A percentile compares a stretch with the other conserved stretches of the same genome.
Evolutionary conservation across 1,140 invertebrate genomes (phyloP).

Genomic region (Aphis gossypii): DNA sequence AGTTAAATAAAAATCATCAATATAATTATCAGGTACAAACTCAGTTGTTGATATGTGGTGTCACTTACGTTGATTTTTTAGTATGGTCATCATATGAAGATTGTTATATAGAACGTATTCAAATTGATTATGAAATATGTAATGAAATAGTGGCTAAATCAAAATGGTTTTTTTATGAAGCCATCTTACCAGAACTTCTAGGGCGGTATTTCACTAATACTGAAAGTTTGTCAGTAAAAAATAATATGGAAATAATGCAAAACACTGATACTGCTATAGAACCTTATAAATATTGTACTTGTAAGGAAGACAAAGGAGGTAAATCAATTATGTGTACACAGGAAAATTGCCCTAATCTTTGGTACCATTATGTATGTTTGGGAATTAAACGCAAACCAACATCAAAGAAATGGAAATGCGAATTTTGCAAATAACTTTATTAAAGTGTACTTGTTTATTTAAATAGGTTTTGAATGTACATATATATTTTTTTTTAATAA

Average conservation of each 20-base stretch:
- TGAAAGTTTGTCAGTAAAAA: background rate
- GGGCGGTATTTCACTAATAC: background rate
- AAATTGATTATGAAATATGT: slow-evolving; percentile 6
- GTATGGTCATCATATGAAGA: slow-evolving; percentile 12
- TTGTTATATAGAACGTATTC: background rate
- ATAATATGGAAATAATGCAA: background rate
- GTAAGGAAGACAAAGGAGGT: slow-evolving; percentile 5
- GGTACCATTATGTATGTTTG: slow-evolving; percentile 7
- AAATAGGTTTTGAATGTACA: too few relatives aligned
- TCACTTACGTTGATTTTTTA: background rate
- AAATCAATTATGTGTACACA: slow-evolving; percentile 26
- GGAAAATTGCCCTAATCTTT: slow-evolving; percentile 18
- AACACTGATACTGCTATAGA: background rate
- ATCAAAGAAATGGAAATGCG: background rate
- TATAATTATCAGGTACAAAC: slow-evolving; percentile 16
- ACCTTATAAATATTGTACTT: slow-evolving; percentile 5
- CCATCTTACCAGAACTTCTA: background rate
- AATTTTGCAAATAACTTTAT: background rate
- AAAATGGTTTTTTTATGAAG: slow-evolving; percentile 25
- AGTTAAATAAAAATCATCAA: background rate
- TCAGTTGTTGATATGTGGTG: background rate
- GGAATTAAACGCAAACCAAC: slow-evolving; percentile 16
- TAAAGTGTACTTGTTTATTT: too few relatives aligned
- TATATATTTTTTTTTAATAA: too few relatives aligned
- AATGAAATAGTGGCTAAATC: background rate